A percentile compares a stretch with the other conserved stretches of the same genome.
Evolutionary conservation across 2,888 invertebrate genomes (phyloP).

Genomic region (Hydroisotoma schaefferi): DNA sequence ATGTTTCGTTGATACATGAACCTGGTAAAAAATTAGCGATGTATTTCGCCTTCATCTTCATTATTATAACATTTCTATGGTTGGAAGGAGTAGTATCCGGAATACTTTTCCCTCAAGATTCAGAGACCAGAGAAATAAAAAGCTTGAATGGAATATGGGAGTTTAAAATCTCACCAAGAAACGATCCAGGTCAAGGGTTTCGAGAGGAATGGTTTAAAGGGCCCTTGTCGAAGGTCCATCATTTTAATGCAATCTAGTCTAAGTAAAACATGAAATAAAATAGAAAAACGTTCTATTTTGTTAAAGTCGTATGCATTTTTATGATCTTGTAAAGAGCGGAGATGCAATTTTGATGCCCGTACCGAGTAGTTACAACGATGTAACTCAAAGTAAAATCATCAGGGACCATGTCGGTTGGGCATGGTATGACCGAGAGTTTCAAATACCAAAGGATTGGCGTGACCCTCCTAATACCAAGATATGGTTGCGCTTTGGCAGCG

Average conservation of each 20-base stretch:
- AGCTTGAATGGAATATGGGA: conserved; percentile 57
- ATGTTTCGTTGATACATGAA: no score
- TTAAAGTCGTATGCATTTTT: no score
- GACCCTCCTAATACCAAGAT: conserved; percentile 50
- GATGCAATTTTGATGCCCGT: conserved; percentile 59
- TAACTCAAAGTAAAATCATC: conserved; percentile 55
- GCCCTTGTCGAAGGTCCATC: conserved; percentile 22
- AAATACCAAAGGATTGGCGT: conserved; percentile 54
- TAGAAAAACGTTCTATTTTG: no score
- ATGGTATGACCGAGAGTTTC: conserved; percentile 59
- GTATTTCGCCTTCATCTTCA: no score
- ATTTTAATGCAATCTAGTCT: no score
- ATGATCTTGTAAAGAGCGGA: conserved; percentile 41
- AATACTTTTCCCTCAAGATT: conserved; percentile 39
- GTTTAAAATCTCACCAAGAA: conserved; percentile 53
- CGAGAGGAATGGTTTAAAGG: conserved; percentile 53
- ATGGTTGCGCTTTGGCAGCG: conserved; percentile 59
- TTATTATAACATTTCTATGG: no score
- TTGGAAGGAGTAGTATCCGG: no score
- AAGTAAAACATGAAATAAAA: no score
- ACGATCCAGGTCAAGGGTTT: conserved; percentile 54
- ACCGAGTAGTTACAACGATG: conserved; percentile 61
- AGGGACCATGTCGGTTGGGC: conserved; percentile 63
- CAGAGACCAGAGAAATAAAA: conserved; percentile 53
- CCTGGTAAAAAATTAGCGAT: no score